Evolutionary conservation across 2,797 vertebrate species (phyloP).

Genomic region (Acanthurus lineatus): DNA sequence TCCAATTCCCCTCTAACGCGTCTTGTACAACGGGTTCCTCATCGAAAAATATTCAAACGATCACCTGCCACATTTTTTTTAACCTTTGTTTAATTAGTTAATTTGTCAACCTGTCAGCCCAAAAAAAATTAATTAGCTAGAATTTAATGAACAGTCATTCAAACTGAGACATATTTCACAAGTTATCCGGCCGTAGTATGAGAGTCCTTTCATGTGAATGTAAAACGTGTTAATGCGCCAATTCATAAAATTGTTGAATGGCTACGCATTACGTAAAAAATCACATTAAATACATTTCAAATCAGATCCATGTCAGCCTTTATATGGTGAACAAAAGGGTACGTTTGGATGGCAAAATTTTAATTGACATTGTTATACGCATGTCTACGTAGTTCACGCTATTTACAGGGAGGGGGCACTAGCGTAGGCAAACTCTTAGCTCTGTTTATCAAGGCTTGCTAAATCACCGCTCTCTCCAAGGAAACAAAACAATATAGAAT

Average conservation of each 20-base stretch:
- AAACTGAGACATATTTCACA: not conserved
- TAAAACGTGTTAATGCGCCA: fast-evolving
- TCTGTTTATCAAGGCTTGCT: conserved; percentile 73
- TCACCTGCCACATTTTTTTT: not conserved
- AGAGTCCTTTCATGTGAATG: not conserved
- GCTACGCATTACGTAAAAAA: not conserved
- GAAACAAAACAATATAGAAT: conserved; percentile 84
- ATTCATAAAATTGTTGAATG: not conserved
- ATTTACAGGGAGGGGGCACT: conserved; percentile 82
- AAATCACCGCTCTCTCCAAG: conserved; percentile 84
- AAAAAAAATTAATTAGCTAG: not conserved
- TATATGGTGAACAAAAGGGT: conserved; percentile 12
- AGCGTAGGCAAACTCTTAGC: conserved; percentile 74
- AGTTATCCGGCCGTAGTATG: not conserved
- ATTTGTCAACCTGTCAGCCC: not conserved
- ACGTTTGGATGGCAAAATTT: conserved; percentile 21
- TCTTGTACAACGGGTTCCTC: not conserved
- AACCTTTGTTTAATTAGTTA: too few relatives aligned
- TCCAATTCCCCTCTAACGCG: not conserved
- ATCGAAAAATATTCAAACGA: not conserved
- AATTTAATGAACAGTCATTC: conserved; percentile 4
- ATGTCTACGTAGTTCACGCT: conserved; percentile 76
- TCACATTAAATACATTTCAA: not conserved
- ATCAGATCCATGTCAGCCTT: not conserved
- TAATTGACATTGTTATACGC: conserved; percentile 60